phyloP scores from a whole-genome alignment of 2,888 invertebrate genomes.

The Aromia moschata region DNA sequence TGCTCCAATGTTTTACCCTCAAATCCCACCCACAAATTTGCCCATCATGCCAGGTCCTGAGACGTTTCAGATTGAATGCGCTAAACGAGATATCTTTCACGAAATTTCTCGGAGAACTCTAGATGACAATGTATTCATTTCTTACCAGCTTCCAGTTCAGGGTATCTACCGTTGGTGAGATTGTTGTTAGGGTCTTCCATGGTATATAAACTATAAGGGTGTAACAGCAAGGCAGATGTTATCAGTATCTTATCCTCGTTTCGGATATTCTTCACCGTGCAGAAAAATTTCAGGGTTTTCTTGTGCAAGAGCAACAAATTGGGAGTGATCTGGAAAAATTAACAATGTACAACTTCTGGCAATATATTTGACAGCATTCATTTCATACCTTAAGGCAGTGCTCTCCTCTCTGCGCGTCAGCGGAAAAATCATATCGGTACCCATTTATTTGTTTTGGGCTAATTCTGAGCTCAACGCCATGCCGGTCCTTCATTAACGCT shows the following conservation, averaged over 20 bases:
- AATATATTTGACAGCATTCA: neutral
- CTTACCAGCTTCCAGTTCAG: constrained; percentile 40
- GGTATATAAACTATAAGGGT: constrained; percentile 40
- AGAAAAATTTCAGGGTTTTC: constrained; percentile 44
- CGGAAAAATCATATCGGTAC: constrained; percentile 22
- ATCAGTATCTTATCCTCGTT: constrained; percentile 37
- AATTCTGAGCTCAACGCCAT: constrained; percentile 45
- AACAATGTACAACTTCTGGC: neutral
- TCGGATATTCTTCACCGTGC: constrained; percentile 45
- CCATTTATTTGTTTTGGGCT: constrained; percentile 28
- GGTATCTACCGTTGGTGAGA: constrained; percentile 10
- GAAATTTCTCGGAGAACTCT: too few species aligned
- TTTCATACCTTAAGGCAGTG: constrained; percentile 42
- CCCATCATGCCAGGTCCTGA: too few species aligned
- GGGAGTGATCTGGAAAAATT: constrained; percentile 42
- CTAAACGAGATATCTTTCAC: too few species aligned
- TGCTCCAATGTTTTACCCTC: too few species aligned
- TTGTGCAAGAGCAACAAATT: constrained; percentile 33
- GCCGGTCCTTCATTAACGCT: constrained; percentile 43
- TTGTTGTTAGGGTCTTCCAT: constrained; percentile 34
- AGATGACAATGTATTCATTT: too few species aligned
- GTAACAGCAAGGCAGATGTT: constrained; percentile 39
- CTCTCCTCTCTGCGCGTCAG: constrained; percentile 40
- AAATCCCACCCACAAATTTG: too few species aligned
- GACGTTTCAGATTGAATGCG: too few species aligned